phyloP scores from a whole-genome alignment of 2,113 vertebrate species.

The Prunella himalayana region DNA sequence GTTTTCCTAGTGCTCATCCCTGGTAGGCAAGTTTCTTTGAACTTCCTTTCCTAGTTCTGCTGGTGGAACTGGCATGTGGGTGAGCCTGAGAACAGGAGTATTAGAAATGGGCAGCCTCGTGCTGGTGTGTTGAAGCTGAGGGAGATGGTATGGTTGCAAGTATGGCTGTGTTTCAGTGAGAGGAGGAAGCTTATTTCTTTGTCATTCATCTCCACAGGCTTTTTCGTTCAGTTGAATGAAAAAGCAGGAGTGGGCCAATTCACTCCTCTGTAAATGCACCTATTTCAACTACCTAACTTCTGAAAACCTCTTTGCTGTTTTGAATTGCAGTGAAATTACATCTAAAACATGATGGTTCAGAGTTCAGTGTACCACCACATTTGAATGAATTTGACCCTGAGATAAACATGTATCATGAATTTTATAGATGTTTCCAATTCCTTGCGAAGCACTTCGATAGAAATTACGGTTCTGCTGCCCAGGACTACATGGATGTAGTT shows the following conservation, averaged over 20 bases:
- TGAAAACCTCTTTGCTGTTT: neutral
- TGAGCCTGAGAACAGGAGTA: neutral
- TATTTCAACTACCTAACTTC: neutral
- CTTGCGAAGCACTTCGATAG: neutral
- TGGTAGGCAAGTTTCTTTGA: neutral
- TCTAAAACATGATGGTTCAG: neutral
- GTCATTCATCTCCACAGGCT: neutral
- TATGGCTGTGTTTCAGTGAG: neutral
- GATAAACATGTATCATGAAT: neutral
- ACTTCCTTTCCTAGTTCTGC: neutral
- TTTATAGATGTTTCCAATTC: neutral
- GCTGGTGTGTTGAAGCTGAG: fast-evolving
- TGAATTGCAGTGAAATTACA: neutral
- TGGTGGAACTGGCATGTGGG: neutral
- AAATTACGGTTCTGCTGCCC: neutral
- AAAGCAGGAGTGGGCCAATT: neutral
- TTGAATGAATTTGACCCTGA: neutral
- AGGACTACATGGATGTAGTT: neutral
- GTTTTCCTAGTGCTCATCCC: neutral
- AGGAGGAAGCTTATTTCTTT: neutral
- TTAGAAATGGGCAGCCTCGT: neutral
- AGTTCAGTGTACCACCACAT: neutral
- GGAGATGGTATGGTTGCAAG: neutral
- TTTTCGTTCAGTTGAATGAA: neutral
- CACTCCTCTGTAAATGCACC: neutral